Evolutionary conservation across 2,113 vertebrate genomes (phyloP), one percentile per base, ranked within the genome.

Genomic region (Bubo blakistoni): DNA sequence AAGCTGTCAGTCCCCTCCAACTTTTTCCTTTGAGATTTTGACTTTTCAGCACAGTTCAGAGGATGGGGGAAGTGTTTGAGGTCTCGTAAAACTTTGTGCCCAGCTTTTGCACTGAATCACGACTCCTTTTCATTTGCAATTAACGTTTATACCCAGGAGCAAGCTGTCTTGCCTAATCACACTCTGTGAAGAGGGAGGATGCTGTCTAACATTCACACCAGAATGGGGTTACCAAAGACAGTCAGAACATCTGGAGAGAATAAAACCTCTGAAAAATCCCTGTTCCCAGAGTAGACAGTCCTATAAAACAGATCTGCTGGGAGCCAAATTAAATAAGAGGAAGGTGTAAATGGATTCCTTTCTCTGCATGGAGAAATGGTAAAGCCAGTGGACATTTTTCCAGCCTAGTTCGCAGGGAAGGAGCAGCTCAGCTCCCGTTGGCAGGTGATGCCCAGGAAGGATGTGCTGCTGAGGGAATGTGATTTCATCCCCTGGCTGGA

Each of bases 171-270:
- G 71, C 92, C 52, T 2, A n/a, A 84, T 93, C 73, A 47, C 19
- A 1, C 14, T 34, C 51, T 19, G 8, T 1, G 29, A 86, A 57
- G 61, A 1, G 0, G 44, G 34, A 85, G 38, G 61, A 67, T 6
- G 10, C 70, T 24, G 54, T 24, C 67, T 42, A 38, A 16, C 27
- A 6, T 34, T 65, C 70, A 40, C 47, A 61, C 52, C 54, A 72
- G 73, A 66, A 66, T 2, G 4, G 65, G 85, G 72, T 67, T 80
- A 58, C 67, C 72, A 46, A 47, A 67, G 84, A 72, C 65, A 32
- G 44, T 67, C 34, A 14, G 38, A 70, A 80, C 92, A 95, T 92
- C 95, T 95, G 95, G 95, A 97, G 86, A 80, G 94, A 91, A 94
- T 95, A 80, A 95, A 85, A 81, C 2, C 40, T 72, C 81, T 26